Percentiles rank a stretch among this genome's conserved stretches.
phyloP scores from a whole-genome alignment of 1,140 invertebrate genomes.

The Ceratina calcarata region DNA sequence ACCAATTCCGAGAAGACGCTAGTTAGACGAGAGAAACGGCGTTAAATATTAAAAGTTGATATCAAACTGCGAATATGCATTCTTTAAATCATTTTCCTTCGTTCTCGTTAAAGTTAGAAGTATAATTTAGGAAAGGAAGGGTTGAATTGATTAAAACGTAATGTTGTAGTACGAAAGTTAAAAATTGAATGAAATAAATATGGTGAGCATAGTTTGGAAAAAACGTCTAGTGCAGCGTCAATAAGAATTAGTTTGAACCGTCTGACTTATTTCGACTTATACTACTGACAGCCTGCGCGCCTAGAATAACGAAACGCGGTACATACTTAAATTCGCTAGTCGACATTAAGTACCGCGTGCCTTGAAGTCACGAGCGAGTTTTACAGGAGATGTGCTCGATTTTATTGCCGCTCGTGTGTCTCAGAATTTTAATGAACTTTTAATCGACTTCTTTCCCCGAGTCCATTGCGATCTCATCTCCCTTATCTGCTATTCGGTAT shows the following conservation, averaged over 20 bases:
- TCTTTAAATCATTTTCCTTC: no score
- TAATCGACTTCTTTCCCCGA: not conserved
- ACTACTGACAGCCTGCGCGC: not conserved
- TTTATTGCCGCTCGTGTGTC: not conserved
- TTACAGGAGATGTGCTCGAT: not conserved
- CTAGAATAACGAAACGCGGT: not conserved
- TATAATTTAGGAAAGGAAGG: no score
- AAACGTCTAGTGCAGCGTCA: not conserved
- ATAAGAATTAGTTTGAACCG: not conserved
- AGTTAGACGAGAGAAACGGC: no score
- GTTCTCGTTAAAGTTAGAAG: no score
- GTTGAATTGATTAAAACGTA: no score
- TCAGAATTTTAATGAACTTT: slow-evolving; percentile 37
- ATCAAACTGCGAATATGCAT: not conserved
- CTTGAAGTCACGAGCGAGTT: not conserved
- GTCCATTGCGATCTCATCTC: not conserved
- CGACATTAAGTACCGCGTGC: not conserved
- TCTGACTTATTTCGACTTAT: slow-evolving; percentile 4
- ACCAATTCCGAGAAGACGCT: not conserved
- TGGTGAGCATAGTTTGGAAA: no score
- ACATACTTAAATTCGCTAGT: not conserved
- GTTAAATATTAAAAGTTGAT: no score
- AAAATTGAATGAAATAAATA: no score
- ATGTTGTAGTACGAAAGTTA: no score
- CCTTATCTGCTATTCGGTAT: not conserved